A percentile compares a stretch with the other conserved stretches of the same genome.
These are phyloP conservation scores for Lates japonicus DNA, from an alignment of 2,797 vertebrate genomes.

Conservation along the genomic window DNA sequence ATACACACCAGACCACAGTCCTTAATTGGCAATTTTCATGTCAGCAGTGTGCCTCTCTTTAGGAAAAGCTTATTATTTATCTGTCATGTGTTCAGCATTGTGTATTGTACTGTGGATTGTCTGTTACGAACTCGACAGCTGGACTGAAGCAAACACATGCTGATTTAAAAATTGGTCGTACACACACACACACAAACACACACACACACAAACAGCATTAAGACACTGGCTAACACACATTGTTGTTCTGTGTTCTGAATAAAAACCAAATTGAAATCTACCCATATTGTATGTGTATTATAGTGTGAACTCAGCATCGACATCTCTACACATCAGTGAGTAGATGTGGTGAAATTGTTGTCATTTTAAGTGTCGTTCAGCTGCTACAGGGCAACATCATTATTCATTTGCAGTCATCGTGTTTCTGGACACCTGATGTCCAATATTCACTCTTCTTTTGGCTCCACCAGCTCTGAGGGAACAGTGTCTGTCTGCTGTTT, in stretches of 20 bases:
- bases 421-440: no score
- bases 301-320: no score
- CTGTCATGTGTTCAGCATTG: constrained; percentile 46
- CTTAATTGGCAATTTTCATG: constrained; percentile 62
- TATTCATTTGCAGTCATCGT: no score
- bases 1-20: neutral
- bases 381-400: no score
- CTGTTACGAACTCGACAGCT: constrained; percentile 11
- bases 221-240: neutral
- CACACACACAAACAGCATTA: neutral
- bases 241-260: neutral
- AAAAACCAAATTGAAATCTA: neutral
- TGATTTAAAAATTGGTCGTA: neutral
- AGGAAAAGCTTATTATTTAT: constrained; percentile 65
- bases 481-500: no score
- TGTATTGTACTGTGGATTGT: constrained; percentile 30
- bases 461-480: no score
- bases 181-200: neutral
- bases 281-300: no score
- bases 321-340: no score
- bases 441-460: no score
- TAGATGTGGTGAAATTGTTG: no score
- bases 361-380: no score
- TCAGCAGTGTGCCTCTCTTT: constrained; percentile 62
- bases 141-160: constrained; percentile 11